Evolutionary conservation across 2,888 invertebrate genomes (phyloP), one percentile per base, ranked within the genome.

Genomic region (Scrobipalpa costella): DNA sequence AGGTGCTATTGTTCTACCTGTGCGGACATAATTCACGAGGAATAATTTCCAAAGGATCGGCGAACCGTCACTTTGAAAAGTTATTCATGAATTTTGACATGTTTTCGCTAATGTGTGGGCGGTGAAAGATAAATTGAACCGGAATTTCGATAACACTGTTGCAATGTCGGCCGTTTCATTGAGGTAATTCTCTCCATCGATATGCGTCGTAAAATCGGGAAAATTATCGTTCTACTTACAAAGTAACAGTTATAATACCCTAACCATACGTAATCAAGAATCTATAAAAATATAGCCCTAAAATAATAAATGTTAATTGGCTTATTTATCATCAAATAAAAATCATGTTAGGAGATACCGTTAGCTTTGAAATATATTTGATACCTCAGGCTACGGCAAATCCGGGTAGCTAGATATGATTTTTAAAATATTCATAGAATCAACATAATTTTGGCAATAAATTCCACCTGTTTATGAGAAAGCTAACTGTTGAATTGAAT

Each of bases 401-500:
- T 55, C 55, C 52, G 34, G 50, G 47, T 49, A 49, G 33, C 27
- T 47, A 21, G 27, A 47, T 52, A 63, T 47, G 19, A 55, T 55
- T 61, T 63, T 55, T 59, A 64, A 61, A 66, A 62, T 62, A 66
- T 66, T 64, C 58, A 66, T 64, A 64, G 61, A 65, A 11, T 2
- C 8, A 17, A 52, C 49, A 61, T 50, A 52, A 52, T 65, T 64
- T 64, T 60, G 58, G 58, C 63, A 66, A 66, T 63, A 61, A 63
- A 63, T 63, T 63, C 50, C 57, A 63, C 52, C 52, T 63, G 61
- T 61, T 61, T 11, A 55, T 64, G 58, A 65, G 64, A 52, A 61
- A 50, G 47, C n/a, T 73, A 77, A 77, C 74, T 70, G 74, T 73
- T 65, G 70, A 76, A 57, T 69, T 47, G 70, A 70, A 72, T 61